Evolutionary conservation across 2,888 invertebrate species (phyloP).

Genomic region (Perizoma flavofasciatum): DNA sequence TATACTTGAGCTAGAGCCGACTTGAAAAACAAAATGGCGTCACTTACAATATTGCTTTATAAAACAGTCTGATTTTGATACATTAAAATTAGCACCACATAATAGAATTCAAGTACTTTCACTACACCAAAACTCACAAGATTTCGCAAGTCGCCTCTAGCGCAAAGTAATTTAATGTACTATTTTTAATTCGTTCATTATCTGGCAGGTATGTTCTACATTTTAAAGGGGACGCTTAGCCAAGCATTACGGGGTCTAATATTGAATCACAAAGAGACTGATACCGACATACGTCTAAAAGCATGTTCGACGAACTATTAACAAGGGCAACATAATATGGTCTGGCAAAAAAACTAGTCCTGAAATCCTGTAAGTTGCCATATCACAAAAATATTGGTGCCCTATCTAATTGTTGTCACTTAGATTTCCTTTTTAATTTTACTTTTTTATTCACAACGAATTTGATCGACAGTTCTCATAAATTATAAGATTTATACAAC

Average conservation of each 20-base stretch:
- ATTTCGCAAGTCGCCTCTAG: conserved; percentile 10
- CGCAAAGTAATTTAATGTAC: conserved; percentile 6
- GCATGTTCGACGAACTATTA: conserved; percentile 6
- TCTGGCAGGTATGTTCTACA: conserved; percentile 36
- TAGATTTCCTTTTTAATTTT: too few species aligned
- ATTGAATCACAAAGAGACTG: conserved; percentile 38
- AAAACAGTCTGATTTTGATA: conserved; percentile 21
- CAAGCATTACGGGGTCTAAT: conserved; percentile 44
- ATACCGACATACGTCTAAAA: conserved; percentile 14
- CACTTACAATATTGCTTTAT: conserved; percentile 13
- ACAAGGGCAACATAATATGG: background rate
- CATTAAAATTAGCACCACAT: conserved; percentile 26
- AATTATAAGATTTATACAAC: too few species aligned
- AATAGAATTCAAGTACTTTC: conserved; percentile 14
- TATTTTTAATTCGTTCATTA: conserved; percentile 9
- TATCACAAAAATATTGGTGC: too few species aligned
- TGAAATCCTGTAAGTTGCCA: too few species aligned
- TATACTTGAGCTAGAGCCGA: conserved; percentile 18
- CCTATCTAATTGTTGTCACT: too few species aligned
- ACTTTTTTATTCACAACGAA: background rate
- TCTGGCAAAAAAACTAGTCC: too few species aligned
- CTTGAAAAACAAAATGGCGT: conserved; percentile 17
- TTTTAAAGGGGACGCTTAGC: conserved; percentile 42
- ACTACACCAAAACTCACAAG: too few species aligned
- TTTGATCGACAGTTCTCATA: background rate